Percentiles rank a stretch among this genome's conserved stretches.
These are phyloP conservation scores for Aleiodes leptofemur DNA, from an alignment of 2,888 invertebrate species.

Conservation along the genomic window DNA sequence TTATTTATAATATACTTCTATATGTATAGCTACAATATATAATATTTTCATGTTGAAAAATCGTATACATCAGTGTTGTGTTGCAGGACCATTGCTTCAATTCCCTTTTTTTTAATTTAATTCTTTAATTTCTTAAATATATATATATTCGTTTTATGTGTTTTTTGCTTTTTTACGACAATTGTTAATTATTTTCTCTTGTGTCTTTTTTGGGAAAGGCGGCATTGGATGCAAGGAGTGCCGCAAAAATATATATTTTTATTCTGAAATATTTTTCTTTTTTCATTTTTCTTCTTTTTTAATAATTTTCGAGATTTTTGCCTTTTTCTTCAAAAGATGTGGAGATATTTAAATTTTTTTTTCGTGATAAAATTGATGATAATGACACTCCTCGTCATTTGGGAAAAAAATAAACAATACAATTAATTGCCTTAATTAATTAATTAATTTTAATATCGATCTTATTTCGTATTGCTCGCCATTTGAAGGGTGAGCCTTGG, in stretches of 20 bases:
- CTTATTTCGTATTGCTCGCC: slow-evolving; percentile 74
- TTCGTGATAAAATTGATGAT: slow-evolving; percentile 9
- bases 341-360: slow-evolving; percentile 16
- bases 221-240: slow-evolving; percentile 53
- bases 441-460: slow-evolving; percentile 70
- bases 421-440: slow-evolving; percentile 56
- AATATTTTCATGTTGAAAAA: slow-evolving; percentile 76
- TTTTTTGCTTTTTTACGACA: slow-evolving; percentile 40
- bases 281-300: neutral
- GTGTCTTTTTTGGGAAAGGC: slow-evolving; percentile 47
- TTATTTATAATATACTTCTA: slow-evolving; percentile 65
- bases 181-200: slow-evolving; percentile 4
- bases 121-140: slow-evolving; percentile 44
- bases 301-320: neutral
- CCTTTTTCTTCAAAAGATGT: neutral
- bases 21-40: slow-evolving; percentile 75
- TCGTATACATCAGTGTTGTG: slow-evolving; percentile 77
- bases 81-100: slow-evolving; percentile 74
- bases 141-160: slow-evolving; percentile 43
- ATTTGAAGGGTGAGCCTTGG: slow-evolving; percentile 66
- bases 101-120: slow-evolving; percentile 58
- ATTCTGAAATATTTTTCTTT: neutral
- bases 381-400: slow-evolving; percentile 34
- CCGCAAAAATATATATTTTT: slow-evolving; percentile 37
- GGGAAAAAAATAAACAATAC: slow-evolving; percentile 40